phyloP scores from a whole-genome alignment of 2,797 vertebrate species.

The Arctocebus calabarensis region DNA sequence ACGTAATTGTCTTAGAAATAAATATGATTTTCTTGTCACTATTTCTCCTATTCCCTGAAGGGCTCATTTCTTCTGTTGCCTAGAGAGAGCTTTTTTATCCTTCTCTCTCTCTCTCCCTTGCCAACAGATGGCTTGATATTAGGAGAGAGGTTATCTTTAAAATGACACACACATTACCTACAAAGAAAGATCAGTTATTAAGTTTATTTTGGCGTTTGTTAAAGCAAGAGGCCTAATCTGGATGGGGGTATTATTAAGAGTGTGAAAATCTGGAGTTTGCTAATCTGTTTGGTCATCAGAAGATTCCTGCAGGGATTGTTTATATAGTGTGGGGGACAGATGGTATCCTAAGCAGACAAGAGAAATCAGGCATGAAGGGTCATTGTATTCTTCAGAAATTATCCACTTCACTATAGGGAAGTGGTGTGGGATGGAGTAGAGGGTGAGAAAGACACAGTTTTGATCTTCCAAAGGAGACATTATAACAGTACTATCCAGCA shows the following conservation, averaged over 20 bases:
- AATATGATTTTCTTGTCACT: not conserved
- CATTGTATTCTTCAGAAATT: constrained; percentile 57
- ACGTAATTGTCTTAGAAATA: not conserved
- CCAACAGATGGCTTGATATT: constrained; percentile 28
- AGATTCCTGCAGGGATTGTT: constrained; percentile 74
- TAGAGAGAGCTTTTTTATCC: constrained; percentile 31
- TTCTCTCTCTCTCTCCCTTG: not conserved
- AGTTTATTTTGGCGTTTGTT: constrained; percentile 51
- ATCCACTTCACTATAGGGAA: constrained; percentile 55
- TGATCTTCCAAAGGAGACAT: constrained; percentile 14
- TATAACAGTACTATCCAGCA: not conserved
- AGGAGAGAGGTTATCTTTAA: constrained; percentile 49
- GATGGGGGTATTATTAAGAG: constrained; percentile 54
- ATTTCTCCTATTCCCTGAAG: constrained; percentile 41
- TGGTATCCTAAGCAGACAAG: constrained; percentile 55
- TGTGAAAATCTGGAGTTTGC: constrained; percentile 83
- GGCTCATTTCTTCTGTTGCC: constrained; percentile 63
- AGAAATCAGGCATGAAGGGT: constrained; percentile 62
- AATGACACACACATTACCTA: constrained; percentile 26
- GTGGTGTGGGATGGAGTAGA: not conserved
- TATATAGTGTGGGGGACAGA: constrained; percentile 72
- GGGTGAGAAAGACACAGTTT: not conserved
- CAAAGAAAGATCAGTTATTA: constrained; percentile 52
- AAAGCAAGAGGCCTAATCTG: constrained; percentile 27
- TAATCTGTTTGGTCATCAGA: constrained; percentile 74